Base-by-base conservation (phyloP, 1,140 invertebrate genomes). In the Drosophila bipectinata region DNA sequence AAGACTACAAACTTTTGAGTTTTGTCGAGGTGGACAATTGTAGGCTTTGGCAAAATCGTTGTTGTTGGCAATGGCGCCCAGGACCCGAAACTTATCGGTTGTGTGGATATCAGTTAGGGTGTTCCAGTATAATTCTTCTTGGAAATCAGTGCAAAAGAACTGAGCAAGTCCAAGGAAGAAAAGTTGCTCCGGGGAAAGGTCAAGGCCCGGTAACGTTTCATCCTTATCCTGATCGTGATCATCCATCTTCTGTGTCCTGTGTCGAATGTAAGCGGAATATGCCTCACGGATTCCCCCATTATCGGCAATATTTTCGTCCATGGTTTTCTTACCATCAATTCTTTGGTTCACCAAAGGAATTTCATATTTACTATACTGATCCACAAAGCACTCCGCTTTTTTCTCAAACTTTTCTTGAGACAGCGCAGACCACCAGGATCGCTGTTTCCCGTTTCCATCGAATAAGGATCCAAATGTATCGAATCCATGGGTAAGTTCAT, bases 81-180 rank as follows among this genome's bases (percentile, higher is more conserved):
- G 93, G 0, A 96, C 94, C 56, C 95, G 93, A 41, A 78, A 91
- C 34, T 91, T 89, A 52, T 91, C 84, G 24, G 80, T 59, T 5
- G 89, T 68, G 24, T 91, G 89, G 8, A 73, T 76, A 21, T 80
- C 14, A 2, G 49, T 60, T 6, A 90, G 24, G n/a, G 72, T 72
- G 26, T 85, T 66, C 76, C 89, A 91, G 28, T 87, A 89, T 51
- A 89, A 68, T 14, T 82, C 63, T 48, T 91, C 84, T 44, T 78
- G 34, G 41, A 73, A 89, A 0, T 77, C 72, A 10, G 81, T 55
- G 67, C 89, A 91, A 89, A 92, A 91, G 4, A 91, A 37, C 94
- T 98, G 97, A 18, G 97, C 97, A 91, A 98, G 98, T 24, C 96
- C 96, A 10, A 98, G 92, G 83, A 98, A 99, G 91, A 98, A 98